Percentiles rank a stretch among this genome's conserved stretches.
Evolutionary conservation across 2,888 invertebrate genomes (phyloP).

Genomic region (Mythimna pallens): DNA sequence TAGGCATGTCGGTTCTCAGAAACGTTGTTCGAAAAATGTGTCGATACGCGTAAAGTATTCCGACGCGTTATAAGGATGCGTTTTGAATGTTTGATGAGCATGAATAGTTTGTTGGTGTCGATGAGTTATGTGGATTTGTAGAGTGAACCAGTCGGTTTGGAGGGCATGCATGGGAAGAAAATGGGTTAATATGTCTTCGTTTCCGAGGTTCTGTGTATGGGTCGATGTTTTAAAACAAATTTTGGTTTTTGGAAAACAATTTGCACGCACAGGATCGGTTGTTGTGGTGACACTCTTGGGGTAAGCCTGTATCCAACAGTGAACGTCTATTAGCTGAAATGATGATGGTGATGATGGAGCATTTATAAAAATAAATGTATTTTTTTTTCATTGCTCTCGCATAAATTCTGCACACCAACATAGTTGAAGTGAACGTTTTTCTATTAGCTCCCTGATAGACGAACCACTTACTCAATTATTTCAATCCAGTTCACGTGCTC

Average conservation of each 20-base stretch:
- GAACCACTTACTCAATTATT: slow-evolving; percentile 39
- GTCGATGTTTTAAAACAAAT: neutral
- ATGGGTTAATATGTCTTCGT: slow-evolving; percentile 17
- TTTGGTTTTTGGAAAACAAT: neutral
- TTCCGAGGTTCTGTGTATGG: neutral
- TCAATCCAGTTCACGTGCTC: slow-evolving; percentile 31
- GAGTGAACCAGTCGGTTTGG: slow-evolving; percentile 43
- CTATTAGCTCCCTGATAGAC: neutral
- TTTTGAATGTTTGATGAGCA: slow-evolving; percentile 68
- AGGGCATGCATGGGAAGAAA: slow-evolving; percentile 22
- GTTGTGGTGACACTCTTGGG: too few relatives aligned
- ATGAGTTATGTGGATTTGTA: slow-evolving; percentile 48
- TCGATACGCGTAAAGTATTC: slow-evolving; percentile 80
- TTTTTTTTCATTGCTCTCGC: neutral
- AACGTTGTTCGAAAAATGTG: slow-evolving; percentile 77
- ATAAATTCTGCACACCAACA: neutral
- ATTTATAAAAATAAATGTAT: too few relatives aligned
- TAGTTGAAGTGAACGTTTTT: neutral
- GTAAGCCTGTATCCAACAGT: too few relatives aligned
- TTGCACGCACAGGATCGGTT: too few relatives aligned
- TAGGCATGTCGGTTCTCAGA: slow-evolving; percentile 71
- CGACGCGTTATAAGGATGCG: slow-evolving; percentile 64
- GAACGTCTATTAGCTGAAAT: too few relatives aligned
- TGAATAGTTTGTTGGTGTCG: slow-evolving; percentile 46
- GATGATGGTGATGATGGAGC: too few relatives aligned